These are phyloP conservation scores for Carduelis carduelis DNA, from an alignment of 2,797 vertebrate species.

Conservation along the genomic window DNA sequence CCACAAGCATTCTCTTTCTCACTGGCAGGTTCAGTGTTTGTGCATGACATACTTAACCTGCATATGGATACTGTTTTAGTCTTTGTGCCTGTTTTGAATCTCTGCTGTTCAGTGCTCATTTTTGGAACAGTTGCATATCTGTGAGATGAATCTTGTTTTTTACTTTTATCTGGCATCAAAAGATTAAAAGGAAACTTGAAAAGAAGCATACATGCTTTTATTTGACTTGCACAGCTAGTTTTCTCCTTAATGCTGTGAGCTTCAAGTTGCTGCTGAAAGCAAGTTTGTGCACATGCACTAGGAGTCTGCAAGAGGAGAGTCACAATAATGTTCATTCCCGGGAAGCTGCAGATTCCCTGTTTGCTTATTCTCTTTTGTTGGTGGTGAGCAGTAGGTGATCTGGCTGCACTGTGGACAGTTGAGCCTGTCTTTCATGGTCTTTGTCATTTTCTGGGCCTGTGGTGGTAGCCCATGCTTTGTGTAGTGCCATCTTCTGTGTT, in stretches of 20 bases:
- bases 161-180: constrained; percentile 47
- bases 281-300: neutral
- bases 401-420: neutral
- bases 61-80: neutral
- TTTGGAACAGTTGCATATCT: neutral
- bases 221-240: constrained; percentile 17
- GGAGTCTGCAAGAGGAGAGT: neutral
- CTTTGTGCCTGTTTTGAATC: neutral
- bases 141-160: neutral
- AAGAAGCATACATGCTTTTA: neutral
- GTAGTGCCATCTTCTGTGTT: neutral
- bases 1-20: neutral
- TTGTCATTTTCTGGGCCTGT: neutral
- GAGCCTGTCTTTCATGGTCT: neutral
- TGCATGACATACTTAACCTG: neutral
- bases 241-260: neutral
- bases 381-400: neutral
- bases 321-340: neutral
- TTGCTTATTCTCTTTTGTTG: neutral
- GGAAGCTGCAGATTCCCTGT: neutral
- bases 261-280: neutral
- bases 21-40: neutral
- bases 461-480: neutral
- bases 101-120: neutral
- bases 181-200: constrained; percentile 42